Evolutionary conservation across 2,113 vertebrate genomes (phyloP).

Genomic region (Stercorarius parasiticus): DNA sequence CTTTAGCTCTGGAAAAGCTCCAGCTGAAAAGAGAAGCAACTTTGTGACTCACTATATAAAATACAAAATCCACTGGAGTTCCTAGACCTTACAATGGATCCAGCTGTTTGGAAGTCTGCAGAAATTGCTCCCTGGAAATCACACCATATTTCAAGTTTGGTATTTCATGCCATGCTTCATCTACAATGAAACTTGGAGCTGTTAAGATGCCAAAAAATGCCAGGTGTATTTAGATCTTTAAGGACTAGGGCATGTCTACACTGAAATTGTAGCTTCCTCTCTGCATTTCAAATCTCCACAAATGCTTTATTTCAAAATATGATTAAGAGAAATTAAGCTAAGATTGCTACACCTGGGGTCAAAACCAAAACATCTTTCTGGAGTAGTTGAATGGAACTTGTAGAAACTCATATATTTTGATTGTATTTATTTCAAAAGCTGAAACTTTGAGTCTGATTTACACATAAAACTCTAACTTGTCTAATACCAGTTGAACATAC

Average conservation of each 20-base stretch:
- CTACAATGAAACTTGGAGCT: not conserved
- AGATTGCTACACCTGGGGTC: not conserved
- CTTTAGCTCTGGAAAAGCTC: not conserved
- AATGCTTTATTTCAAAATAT: not conserved
- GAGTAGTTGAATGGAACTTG: not conserved
- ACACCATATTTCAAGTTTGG: not conserved
- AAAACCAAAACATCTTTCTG: not conserved
- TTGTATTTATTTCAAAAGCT: not conserved
- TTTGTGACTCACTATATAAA: not conserved
- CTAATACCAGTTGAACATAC: not conserved
- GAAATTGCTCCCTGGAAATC: not conserved
- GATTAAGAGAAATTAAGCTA: not conserved
- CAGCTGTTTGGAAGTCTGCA: not conserved
- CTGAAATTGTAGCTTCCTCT: not conserved
- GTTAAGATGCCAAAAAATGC: not conserved
- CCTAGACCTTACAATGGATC: not conserved
- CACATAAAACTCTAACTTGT: not conserved
- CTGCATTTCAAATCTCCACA: not conserved
- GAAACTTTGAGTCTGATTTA: not conserved
- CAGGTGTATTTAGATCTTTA: not conserved
- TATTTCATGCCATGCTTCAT: not conserved
- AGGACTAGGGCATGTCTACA: not conserved
- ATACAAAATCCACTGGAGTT: not conserved
- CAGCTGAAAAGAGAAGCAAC: not conserved
- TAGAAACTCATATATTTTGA: not conserved